Conservation (phyloP, 2,113 vertebrate species). For the Campylomormyrus numenius region DNA sequence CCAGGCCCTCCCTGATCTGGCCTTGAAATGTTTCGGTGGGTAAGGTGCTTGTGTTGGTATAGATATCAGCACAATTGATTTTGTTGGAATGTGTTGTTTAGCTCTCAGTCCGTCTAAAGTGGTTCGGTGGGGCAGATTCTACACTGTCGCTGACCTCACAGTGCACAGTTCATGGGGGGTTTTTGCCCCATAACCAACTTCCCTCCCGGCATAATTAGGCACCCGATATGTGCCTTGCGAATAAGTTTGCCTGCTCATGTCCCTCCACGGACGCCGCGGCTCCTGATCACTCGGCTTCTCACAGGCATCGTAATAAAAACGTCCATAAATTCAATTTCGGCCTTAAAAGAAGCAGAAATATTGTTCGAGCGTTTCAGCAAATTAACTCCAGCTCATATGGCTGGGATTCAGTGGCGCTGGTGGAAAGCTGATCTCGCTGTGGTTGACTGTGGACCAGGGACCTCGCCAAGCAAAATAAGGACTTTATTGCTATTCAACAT, state of each 20-base stretch:
- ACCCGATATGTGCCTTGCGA: background rate
- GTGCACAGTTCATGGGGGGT: background rate
- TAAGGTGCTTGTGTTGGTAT: background rate
- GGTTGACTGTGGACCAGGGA: conserved; percentile 62
- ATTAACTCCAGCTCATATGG: conserved; percentile 89
- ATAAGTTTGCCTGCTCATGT: conserved; percentile 47
- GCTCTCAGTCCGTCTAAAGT: background rate
- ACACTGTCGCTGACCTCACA: background rate
- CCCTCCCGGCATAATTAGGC: background rate
- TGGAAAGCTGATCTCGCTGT: conserved; percentile 69
- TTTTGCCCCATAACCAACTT: background rate
- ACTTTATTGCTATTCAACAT: conserved; percentile 73
- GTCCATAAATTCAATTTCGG: conserved; percentile 99
- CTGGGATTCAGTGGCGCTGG: conserved; percentile 70
- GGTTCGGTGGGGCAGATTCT: background rate
- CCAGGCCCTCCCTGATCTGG: background rate
- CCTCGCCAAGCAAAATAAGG: conserved; percentile 73
- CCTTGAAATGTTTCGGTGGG: background rate
- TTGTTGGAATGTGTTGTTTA: background rate
- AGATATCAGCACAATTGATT: background rate
- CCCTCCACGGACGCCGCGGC: conserved; percentile 57
- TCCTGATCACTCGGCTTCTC: conserved; percentile 86
- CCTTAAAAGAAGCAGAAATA: conserved; percentile 87
- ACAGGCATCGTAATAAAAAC: conserved; percentile 98
- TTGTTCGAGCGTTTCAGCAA: conserved; percentile 88